phyloP scores from a whole-genome alignment of 2,113 vertebrate species.

The Willisornis vidua region DNA sequence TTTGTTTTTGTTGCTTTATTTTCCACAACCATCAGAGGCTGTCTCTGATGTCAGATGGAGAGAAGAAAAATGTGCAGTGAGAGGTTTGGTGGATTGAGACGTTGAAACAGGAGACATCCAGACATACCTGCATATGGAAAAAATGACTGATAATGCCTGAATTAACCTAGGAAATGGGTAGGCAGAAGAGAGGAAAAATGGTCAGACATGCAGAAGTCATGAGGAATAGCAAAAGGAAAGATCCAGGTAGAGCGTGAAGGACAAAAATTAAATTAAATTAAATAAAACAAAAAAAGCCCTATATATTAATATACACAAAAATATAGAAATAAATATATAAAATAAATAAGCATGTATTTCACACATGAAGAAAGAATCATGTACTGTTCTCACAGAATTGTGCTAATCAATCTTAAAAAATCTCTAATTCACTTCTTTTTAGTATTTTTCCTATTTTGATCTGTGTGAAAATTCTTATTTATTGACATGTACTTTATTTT shows the following conservation, averaged over 20 bases:
- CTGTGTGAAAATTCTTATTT: background rate
- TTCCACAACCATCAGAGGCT: background rate
- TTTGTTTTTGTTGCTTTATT: fast-evolving
- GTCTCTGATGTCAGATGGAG: background rate
- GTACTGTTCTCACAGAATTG: background rate
- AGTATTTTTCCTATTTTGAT: background rate
- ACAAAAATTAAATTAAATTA: background rate
- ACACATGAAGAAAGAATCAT: background rate
- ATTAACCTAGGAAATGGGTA: background rate
- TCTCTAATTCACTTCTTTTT: background rate
- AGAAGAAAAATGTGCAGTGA: background rate
- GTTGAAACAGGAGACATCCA: background rate
- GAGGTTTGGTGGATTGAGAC: constrained; percentile 19
- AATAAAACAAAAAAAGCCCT: background rate
- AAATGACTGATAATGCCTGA: background rate
- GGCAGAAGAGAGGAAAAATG: background rate
- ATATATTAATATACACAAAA: background rate
- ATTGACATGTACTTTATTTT: background rate
- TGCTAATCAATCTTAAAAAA: background rate
- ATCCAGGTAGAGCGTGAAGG: background rate
- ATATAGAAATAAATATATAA: background rate
- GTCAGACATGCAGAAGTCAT: background rate
- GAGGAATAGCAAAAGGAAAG: background rate
- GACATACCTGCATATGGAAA: background rate
- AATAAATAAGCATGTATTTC: background rate